Conservation (phyloP, 2,113 vertebrate genomes). For the Entomyzon cyanotis region DNA sequence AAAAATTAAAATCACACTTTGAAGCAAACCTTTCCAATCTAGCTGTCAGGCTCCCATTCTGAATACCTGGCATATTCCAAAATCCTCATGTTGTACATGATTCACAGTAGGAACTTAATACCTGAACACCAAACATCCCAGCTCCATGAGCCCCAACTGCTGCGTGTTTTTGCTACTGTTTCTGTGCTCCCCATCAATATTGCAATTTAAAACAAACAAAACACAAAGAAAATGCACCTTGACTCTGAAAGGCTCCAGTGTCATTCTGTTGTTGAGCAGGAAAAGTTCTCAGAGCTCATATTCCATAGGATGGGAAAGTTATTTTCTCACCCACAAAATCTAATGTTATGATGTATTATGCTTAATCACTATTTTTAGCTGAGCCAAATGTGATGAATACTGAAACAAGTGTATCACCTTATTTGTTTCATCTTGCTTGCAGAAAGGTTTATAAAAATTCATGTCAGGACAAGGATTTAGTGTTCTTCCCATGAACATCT, state of each 20-base stretch:
- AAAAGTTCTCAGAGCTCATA: background rate
- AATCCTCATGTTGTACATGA: background rate
- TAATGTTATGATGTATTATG: background rate
- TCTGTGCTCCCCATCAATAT: background rate
- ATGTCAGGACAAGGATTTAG: background rate
- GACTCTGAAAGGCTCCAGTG: background rate
- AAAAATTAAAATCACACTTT: background rate
- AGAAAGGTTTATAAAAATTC: conserved; percentile 36
- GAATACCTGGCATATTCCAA: background rate
- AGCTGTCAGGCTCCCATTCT: background rate
- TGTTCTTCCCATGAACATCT: background rate
- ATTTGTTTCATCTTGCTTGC: background rate
- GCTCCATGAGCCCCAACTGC: fast-evolving
- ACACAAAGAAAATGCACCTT: background rate
- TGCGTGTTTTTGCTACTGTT: background rate
- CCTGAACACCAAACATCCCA: background rate
- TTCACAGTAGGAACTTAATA: background rate
- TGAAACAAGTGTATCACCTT: background rate
- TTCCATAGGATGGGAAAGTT: background rate
- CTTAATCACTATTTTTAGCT: background rate
- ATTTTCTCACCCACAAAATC: background rate
- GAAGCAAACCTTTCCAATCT: background rate
- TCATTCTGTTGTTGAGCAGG: background rate
- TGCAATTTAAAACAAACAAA: background rate
- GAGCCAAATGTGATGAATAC: background rate